Conservation (phyloP, 2,113 vertebrate genomes). For the Zootoca vivipara region DNA sequence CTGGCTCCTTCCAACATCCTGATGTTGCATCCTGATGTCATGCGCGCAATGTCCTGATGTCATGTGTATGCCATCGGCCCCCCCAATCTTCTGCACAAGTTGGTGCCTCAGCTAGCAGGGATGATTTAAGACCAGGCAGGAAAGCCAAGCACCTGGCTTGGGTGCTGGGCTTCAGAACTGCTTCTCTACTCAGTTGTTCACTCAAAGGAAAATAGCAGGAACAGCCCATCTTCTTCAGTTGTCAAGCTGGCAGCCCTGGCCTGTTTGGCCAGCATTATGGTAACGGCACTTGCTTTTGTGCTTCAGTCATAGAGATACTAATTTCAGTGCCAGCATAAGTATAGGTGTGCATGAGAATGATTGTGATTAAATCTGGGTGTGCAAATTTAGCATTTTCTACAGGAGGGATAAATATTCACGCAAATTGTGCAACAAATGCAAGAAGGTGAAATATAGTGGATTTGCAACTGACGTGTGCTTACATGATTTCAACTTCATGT, state of each 20-base stretch:
- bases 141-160: neutral
- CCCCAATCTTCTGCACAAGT: no score
- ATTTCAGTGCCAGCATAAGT: neutral
- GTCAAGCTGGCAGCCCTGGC: neutral
- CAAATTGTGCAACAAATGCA: neutral
- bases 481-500: no score
- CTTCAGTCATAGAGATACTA: neutral
- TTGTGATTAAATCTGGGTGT: neutral
- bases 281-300: neutral
- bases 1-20: no score
- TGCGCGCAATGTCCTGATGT: fast-evolving
- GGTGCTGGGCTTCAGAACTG: neutral
- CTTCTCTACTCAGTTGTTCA: neutral
- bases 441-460: neutral
- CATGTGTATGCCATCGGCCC: no score
- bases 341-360: neutral
- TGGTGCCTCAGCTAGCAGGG: no score
- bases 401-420: neutral
- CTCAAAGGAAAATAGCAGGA: neutral
- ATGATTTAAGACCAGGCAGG: neutral
- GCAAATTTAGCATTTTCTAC: neutral
- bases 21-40: no score
- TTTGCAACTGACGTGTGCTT: no score
- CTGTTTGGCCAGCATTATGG: neutral
- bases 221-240: neutral